phyloP scores from a whole-genome alignment of 2,797 vertebrate species.

The Danio tinwini region DNA sequence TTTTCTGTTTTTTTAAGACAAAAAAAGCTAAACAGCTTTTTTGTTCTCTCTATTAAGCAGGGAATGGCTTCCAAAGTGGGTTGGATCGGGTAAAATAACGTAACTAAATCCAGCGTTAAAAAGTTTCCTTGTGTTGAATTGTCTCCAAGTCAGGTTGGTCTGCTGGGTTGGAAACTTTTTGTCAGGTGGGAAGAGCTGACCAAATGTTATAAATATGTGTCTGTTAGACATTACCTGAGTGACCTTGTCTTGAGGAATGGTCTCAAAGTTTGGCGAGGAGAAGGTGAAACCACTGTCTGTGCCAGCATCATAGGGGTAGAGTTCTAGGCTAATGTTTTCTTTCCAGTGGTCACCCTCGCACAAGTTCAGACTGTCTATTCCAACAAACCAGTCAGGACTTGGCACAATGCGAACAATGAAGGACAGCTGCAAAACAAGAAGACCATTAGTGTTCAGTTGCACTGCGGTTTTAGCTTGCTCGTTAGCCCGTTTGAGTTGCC shows the following conservation, averaged over 20 bases:
- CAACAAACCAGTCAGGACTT: slow-evolving; percentile 98
- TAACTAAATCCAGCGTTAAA: not conserved
- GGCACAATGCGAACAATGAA: slow-evolving; percentile 92
- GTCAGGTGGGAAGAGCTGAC: not conserved
- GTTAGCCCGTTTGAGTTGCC: not conserved
- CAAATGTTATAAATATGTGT: not conserved
- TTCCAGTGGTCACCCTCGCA: slow-evolving; percentile 89
- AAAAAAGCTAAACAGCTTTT: not conserved
- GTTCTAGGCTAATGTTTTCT: slow-evolving; percentile 84
- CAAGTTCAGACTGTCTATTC: slow-evolving; percentile 87
- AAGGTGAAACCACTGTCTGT: slow-evolving; percentile 98
- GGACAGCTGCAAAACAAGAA: slow-evolving; percentile 82
- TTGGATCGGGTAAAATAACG: not conserved
- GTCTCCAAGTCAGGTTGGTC: not conserved
- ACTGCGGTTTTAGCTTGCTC: slow-evolving; percentile 9
- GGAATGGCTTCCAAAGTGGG: not conserved
- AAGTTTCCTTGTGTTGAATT: not conserved
- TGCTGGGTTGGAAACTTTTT: not conserved
- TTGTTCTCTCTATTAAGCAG: not conserved
- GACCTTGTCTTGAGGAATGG: slow-evolving; percentile 93
- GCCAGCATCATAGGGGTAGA: slow-evolving; percentile 92
- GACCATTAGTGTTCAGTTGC: slow-evolving; percentile 1
- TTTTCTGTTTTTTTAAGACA: not conserved
- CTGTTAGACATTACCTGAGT: slow-evolving; percentile 79
- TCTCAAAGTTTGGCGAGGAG: slow-evolving; percentile 96